Evolutionary conservation across 2,888 invertebrate species (phyloP).

Genomic region (Carpatolechia fugitivella): DNA sequence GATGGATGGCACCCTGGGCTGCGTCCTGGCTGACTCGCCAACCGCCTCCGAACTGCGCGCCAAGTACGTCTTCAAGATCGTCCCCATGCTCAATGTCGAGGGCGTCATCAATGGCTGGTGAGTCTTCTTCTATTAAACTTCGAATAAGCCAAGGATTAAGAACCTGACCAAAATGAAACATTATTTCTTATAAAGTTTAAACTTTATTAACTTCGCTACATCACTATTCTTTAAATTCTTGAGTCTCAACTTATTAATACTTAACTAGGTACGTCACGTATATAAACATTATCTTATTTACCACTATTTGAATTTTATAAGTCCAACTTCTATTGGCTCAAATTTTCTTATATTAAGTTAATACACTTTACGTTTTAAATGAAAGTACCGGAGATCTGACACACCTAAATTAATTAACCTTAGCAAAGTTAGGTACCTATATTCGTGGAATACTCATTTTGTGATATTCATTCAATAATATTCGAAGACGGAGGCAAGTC

Average conservation of each 20-base stretch:
- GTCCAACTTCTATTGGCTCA: conserved; percentile 55
- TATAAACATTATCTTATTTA: conserved; percentile 71
- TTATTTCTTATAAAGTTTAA: conserved; percentile 47
- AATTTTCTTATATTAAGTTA: conserved; percentile 68
- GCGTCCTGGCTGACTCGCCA: conserved; percentile 78
- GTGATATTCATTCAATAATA: conserved; percentile 49
- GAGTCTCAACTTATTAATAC: conserved; percentile 71
- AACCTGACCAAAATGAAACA: conserved; percentile 10
- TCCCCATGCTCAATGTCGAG: conserved; percentile 94
- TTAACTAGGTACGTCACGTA: conserved; percentile 72
- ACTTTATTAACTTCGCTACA: conserved; percentile 72
- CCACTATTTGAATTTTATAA: conserved; percentile 67
- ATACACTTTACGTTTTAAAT: conserved; percentile 66
- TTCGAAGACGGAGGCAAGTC: conserved; percentile 76
- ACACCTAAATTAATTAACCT: conserved; percentile 49
- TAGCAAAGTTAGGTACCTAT: conserved; percentile 59
- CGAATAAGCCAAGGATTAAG: neutral
- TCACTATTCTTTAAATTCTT: conserved; percentile 74
- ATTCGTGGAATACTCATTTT: conserved; percentile 63
- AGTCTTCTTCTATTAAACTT: conserved; percentile 45
- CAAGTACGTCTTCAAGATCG: conserved; percentile 89
- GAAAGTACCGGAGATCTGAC: conserved; percentile 71
- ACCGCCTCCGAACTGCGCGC: conserved; percentile 81
- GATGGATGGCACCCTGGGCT: conserved; percentile 88
- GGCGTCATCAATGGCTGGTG: conserved; percentile 93